Evolutionary conservation across 2,113 vertebrate genomes (phyloP), one percentile per base, ranked within the genome.

Genomic region (Dolichallabes microphthalmus): DNA sequence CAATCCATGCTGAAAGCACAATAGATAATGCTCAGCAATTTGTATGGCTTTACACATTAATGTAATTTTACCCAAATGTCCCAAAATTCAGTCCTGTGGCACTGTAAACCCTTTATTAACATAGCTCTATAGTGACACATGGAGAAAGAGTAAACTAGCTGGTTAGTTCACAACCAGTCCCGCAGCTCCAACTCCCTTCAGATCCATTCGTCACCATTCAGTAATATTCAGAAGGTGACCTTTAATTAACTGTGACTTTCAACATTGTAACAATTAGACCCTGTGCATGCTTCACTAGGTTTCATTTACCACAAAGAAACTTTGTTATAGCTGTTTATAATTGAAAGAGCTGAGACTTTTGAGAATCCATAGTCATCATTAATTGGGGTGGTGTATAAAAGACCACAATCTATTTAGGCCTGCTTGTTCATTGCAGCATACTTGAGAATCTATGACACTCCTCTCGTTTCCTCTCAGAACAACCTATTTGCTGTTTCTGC

Each of bases 181-280:
- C n/a, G 61, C 61, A 85, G 73, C 52, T 61, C 30, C 6, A 25
- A 8, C 12, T 60, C 53, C 22, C 55, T 69, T 83, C 32, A 73
- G 52, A 50, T 83, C 60, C 80, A 60, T 66, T 71, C 85, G 11
- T 82, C 85, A 82, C 79, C 81, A 86, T 84, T 87, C 86, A 53
- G 22, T 53, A 57, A 71, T 74, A 69, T 87, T 83, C 81, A 76
- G 73, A 74, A 87, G 85, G 83, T 88, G 88, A 89, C 88, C 88
- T 90, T 89, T 90, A 89, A 89, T 89, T 90, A 88, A 88, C 69
- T 82, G 85, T 90, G 88, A 88, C 89, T 89, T 89, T 86, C 88
- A 88, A 85, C 88, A 90, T 90, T 84, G 89, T 84, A 83, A 88
- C 83, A 89, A 89, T 90, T 90, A 88, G 84, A 73, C 85, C 83